Base-by-base conservation (phyloP, 2,797 vertebrate genomes). In the Channa striata region DNA sequence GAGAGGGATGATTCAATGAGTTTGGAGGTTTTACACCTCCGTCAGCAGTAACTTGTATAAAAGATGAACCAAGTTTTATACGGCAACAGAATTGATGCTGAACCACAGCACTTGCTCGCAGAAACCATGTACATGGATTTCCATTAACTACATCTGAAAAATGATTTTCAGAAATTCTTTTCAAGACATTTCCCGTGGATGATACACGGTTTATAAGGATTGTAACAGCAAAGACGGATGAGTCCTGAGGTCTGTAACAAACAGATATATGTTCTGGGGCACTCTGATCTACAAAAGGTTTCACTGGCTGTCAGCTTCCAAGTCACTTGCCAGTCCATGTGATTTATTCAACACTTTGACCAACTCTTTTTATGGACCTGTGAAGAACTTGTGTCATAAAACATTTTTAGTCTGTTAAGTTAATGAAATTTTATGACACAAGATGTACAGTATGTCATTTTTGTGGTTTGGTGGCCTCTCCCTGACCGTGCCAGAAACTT, bases 11-110 rank as follows among this genome's bases (percentile, higher is more conserved):
- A 87, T 82, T 86, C 81, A 71, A 51, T 34, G 44, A 64, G 57
- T 79, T 59, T 62, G 60, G 71, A 74, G 67, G 54, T 70, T 82
- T 87, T 74, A 83, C 65, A 74, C 81, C 81, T 83, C 68, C 12
- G 83, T 90, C 89, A 91, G 89, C 91, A 86, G 14, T 75, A 81
- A 77, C 63, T 73, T 68, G 61, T 44, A 80, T 79, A 78, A 87
- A 89, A 80, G 70, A 89, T 82, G 81, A 84, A 80, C 34, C 23
- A 25, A 49, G 59, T 83, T 85, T 84, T 54, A 67, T 44, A 57
- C 37, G 12, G 11, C 52, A 73, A 49, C 47, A 44, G 43, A 84
- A 59, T 17, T 73, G 44, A 84, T 80, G 79, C 62, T 58, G 69
- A 79, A 69, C 37, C 11, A 57, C 7, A 20, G 52, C 54, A 51